Conservation (phyloP, 1,140 invertebrate species). For the Lordiphosa clarofinis region DNA sequence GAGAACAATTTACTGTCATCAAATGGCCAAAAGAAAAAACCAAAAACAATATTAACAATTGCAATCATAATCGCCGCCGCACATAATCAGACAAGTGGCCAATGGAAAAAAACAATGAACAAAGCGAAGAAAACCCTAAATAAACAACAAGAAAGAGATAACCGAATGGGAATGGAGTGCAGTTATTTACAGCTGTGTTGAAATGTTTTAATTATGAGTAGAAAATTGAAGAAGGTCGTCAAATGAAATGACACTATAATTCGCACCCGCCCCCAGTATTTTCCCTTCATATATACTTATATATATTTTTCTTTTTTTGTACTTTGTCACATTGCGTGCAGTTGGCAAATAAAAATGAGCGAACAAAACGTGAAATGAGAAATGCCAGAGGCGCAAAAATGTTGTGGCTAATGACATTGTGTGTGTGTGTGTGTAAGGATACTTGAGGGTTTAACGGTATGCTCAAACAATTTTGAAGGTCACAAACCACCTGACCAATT, state of each 20-base stretch:
- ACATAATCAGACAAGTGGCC: too few relatives aligned
- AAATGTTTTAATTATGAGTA: conserved; percentile 32
- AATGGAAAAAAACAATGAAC: too few relatives aligned
- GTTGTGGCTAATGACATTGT: conserved; percentile 55
- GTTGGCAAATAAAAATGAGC: conserved; percentile 63
- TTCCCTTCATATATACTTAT: neutral
- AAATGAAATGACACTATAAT: conserved; percentile 69
- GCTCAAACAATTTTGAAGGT: conserved; percentile 69
- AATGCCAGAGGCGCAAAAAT: conserved; percentile 51
- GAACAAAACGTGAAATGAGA: conserved; percentile 5
- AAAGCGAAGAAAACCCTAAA: neutral
- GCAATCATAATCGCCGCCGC: neutral
- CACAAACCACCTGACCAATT: conserved; percentile 44
- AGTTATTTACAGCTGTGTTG: conserved; percentile 6
- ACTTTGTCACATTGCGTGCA: conserved; percentile 69
- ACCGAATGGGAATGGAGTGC: conserved; percentile 3
- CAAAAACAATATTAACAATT: neutral
- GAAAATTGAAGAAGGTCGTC: conserved; percentile 16
- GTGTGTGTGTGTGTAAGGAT: conserved; percentile 38
- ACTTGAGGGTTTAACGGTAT: conserved; percentile 58
- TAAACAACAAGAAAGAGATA: conserved; percentile 11
- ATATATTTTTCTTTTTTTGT: neutral
- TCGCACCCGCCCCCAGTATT: conserved; percentile 5
- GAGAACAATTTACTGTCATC: too few relatives aligned
- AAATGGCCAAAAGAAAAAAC: too few relatives aligned